A percentile compares a stretch with the other conserved stretches of the same genome.
Conservation (phyloP, 2,797 vertebrate species). For the Cossypha heuglini region DNA sequence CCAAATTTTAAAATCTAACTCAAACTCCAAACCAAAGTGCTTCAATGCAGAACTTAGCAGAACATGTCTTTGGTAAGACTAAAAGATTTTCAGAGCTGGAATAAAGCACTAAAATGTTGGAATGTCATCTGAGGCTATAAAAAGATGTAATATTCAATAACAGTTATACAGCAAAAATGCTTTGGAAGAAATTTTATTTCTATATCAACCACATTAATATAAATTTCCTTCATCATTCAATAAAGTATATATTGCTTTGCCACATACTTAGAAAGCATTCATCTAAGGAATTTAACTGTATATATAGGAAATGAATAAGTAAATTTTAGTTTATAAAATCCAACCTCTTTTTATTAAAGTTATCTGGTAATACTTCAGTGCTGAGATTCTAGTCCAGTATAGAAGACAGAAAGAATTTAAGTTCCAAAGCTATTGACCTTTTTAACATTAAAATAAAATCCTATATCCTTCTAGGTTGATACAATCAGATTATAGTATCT, state of each 20-base stretch:
- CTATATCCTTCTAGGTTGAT: conserved; percentile 72
- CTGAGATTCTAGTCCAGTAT: conserved; percentile 55
- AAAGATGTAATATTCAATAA: conserved; percentile 67
- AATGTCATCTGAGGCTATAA: conserved; percentile 57
- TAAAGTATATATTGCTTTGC: conserved; percentile 71
- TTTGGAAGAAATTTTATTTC: conserved; percentile 67
- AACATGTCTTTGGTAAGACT: conserved; percentile 9
- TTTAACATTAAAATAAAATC: conserved; percentile 81
- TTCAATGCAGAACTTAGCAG: conserved; percentile 10
- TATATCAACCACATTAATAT: conserved; percentile 67
- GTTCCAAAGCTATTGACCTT: conserved; percentile 73
- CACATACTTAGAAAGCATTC: conserved; percentile 64
- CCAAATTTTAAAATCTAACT: conserved; percentile 45
- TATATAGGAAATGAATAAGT: conserved; percentile 74
- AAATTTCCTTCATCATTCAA: conserved; percentile 71
- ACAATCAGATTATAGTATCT: conserved; percentile 76
- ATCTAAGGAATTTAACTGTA: conserved; percentile 67
- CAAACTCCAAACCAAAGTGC: conserved; percentile 23
- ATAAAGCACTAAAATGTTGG: conserved; percentile 43
- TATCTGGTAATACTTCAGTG: conserved; percentile 67
- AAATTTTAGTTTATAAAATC: conserved; percentile 75
- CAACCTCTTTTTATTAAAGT: conserved; percentile 72
- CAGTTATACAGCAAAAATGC: conserved; percentile 46
- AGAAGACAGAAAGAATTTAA: conserved; percentile 74
- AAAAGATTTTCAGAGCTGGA: conserved; percentile 44